Evolutionary conservation across 2,797 vertebrate genomes (phyloP), one percentile per base, ranked within the genome.

Genomic region (Tokudaia muenninki): DNA sequence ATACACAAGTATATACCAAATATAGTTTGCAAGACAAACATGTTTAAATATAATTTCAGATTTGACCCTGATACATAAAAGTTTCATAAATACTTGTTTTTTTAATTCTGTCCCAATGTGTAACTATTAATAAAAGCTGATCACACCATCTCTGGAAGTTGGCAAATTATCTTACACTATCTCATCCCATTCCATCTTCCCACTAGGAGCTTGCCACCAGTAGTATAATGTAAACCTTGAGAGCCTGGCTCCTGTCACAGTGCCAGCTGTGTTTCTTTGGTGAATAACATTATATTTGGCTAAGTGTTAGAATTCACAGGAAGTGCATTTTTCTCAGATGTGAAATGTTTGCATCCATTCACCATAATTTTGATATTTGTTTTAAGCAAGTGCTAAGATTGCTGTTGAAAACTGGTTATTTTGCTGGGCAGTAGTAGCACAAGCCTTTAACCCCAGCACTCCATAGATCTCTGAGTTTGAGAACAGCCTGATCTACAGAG

Each of bases 381-480:
- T 86, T 91, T 52, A 82, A 78, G 47, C 26, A 96, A 84, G 11
- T 63, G 91, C 55, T 61, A 22, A 75, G 44, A 92, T 94, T 94
- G 74, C 26, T 52, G 10, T 65, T 81, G 78, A 84, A 93, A 70
- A 80, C 57, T 89, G 78, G 26, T 84, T 84, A 26, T 59, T 17
- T 47, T 77, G 41, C 74, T 77, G 41, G 41, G 74, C 41, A 44
- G 74, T 77, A 7, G 74, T 77, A 26, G 41, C 74, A 77, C 24
- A 77, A 44, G 44, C 44, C 44, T 77, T 77, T 77, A 77, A 29
- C 13, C 75, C 44, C 75, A 47, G 26, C 75, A 77, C 44, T 77
- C 24, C 44, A 47, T 77, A 16, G 75, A 77, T 31, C 4, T 75
- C 74, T 75, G 74, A 75, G 41, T 44, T 44, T 26, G 74, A 75